phyloP scores from a whole-genome alignment of 2,797 vertebrate genomes.

The Typhlichthys subterraneus region DNA sequence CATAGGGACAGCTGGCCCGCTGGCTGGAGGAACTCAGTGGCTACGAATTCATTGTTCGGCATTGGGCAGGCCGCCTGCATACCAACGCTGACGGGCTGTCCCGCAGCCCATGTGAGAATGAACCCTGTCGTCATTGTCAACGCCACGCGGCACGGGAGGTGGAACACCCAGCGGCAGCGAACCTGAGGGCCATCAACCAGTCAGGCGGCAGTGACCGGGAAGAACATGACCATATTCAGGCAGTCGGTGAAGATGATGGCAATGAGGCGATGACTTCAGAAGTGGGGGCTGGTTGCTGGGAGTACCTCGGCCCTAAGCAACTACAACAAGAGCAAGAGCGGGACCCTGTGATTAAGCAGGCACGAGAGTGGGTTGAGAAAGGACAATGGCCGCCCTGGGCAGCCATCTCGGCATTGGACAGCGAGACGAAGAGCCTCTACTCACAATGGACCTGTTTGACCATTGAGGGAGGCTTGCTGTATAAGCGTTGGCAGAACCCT shows the following conservation, averaged over 20 bases:
- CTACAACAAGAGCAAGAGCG: background rate
- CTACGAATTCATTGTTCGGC: constrained; percentile 2
- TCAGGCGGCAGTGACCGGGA: background rate
- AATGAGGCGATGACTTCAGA: too few species aligned
- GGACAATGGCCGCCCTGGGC: background rate
- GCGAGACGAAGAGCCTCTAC: background rate
- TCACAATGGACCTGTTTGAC: background rate
- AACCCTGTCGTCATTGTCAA: background rate
- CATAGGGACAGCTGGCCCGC: background rate
- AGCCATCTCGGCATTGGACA: background rate
- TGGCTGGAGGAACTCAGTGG: background rate
- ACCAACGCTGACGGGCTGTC: background rate
- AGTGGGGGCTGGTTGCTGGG: too few species aligned
- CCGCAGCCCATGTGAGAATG: background rate
- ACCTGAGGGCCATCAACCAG: too few species aligned
- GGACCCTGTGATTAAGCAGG: background rate
- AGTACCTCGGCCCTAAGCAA: too few species aligned
- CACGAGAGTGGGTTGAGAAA: background rate
- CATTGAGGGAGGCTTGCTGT: background rate
- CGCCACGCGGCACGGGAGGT: background rate
- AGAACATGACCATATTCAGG: background rate
- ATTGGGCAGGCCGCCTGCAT: background rate
- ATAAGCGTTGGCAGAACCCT: background rate
- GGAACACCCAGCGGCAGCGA: background rate
- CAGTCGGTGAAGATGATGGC: background rate